Base-by-base conservation (phyloP, 1,140 invertebrate genomes). In the Arctopsyche grandis region DNA sequence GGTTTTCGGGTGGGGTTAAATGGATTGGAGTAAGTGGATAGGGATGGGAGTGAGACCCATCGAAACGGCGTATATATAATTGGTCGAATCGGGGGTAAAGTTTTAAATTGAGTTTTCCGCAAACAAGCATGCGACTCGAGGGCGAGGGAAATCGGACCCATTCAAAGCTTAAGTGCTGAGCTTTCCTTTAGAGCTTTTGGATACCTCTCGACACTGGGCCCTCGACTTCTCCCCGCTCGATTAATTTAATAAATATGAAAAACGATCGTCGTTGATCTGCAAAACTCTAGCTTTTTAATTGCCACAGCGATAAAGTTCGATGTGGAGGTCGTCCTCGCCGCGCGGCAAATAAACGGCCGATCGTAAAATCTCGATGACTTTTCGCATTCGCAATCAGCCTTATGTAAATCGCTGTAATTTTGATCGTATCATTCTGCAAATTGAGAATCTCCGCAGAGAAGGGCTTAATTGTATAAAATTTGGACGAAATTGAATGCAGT, bases 91-190 rank as follows among this genome's bases (percentile, higher is more conserved):
- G 63, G 24, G 14, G 74, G 74, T 24, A 70, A 76, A 80, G 79
- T 80, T 80, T 80, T 80, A 80, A 76, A 80, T 80, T 77, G 79
- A 80, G 79, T 80, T 80, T 80, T 80, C 79, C 73, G 46, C 79
- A 80, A 80, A 77, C 73, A 56, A 44, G n/a, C 12, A 58, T 14
- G 10, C 22, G 71, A 24, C 66, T 44, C 21, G 29, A 21, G 19
- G 21, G 60, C n/a, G 52, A 63, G 56, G 78, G 22, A 76, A 75
- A 79, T 74, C 78, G 71, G 69, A 77, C 66, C 63, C 43, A 69
- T 77, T 70, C 12, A 70, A 48, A 52, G 38, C 76, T 69, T 24
- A 77, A 70, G 60, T 48, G 60, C 22, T 43, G 76, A 19, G 44
- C 24, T 56, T 58, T 26, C 26, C 60, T 19, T 43, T 44, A 22